Base-by-base conservation (phyloP, 2,797 vertebrate genomes). In the Holocentrus rufus region DNA sequence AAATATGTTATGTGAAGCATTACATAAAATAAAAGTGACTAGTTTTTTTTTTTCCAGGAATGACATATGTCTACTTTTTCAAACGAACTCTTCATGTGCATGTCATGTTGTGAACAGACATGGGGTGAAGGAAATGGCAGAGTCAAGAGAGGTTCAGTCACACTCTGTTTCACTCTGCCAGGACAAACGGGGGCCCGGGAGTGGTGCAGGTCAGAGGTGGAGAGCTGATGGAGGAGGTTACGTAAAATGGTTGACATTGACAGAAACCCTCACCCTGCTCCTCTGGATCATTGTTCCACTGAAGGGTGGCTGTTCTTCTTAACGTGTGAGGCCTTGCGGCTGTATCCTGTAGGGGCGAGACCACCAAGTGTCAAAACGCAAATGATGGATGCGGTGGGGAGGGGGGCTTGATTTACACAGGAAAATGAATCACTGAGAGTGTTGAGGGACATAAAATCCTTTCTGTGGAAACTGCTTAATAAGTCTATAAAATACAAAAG, bases 271-370 rank as follows among this genome's bases (percentile, higher is more conserved):
- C 78, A 94, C 94, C 90, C 77, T 85, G 73, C 44, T 91, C 88
- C 53, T 90, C 92, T 55, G 85, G 80, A 64, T 94, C 89, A 70
- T 80, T 87, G 69, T 68, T 83, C 88, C 87, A 88, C 68, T 90
- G 88, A 67, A 92, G 86, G 58, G 93, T 93, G 0, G 91, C 86
- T 18, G 86, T 92, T 90, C 95, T 94, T 89, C 91, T 93, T 69
- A 98, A 91, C 47, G 91, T 87, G 69, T 99, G 97, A 62, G 96
- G 96, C 76, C 96, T 93, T 47, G 96, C 95, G 85, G 93, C 92
- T 86, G 93, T 93, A 85, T 95, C 94, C 97, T 98, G 90, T 56
- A 82, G 83, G 62, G 79, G 65, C 71, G 84, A 86, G 49, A 70
- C 46, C 76, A 73, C 59, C 42, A 50, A 44, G 30, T 56, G 60